Evolutionary conservation across 2,888 invertebrate genomes (phyloP).

Genomic region (Leistus spinibarbis): DNA sequence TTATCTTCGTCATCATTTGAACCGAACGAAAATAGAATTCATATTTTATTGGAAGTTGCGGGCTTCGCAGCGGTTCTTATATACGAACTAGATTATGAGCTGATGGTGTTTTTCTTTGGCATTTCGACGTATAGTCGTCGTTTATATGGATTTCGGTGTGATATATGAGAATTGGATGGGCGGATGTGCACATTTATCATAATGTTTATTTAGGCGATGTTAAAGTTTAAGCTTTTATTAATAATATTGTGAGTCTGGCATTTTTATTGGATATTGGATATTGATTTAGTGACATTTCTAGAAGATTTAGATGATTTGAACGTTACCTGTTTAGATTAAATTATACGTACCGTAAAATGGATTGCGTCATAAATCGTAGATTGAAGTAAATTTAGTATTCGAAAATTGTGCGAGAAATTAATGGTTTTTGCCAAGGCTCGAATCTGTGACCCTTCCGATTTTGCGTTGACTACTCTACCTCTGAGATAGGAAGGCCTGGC

Average conservation of each 20-base stretch:
- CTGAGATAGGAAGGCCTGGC: no score
- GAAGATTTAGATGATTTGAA: background rate
- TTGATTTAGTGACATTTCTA: background rate
- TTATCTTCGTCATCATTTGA: conserved; percentile 29
- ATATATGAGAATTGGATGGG: conserved; percentile 10
- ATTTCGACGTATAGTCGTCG: conserved; percentile 1
- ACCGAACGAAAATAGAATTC: conserved; percentile 35
- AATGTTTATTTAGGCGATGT: conserved; percentile 2
- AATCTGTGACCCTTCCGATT: no score
- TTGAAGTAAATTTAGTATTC: no score
- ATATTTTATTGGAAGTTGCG: conserved; percentile 28
- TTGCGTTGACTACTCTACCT: no score
- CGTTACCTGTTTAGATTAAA: background rate
- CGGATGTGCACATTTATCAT: background rate
- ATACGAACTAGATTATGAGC: conserved; percentile 21
- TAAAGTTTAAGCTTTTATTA: background rate
- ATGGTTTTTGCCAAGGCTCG: no score
- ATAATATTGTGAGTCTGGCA: background rate
- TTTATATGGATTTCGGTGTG: conserved; percentile 19
- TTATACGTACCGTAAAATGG: background rate
- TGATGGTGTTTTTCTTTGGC: conserved; percentile 11
- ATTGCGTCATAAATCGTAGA: no score
- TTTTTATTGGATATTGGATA: background rate
- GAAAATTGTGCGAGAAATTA: no score
- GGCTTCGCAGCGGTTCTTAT: conserved; percentile 6